Evolutionary conservation across 2,113 vertebrate genomes (phyloP).

Genomic region (Ploceus nigricollis): DNA sequence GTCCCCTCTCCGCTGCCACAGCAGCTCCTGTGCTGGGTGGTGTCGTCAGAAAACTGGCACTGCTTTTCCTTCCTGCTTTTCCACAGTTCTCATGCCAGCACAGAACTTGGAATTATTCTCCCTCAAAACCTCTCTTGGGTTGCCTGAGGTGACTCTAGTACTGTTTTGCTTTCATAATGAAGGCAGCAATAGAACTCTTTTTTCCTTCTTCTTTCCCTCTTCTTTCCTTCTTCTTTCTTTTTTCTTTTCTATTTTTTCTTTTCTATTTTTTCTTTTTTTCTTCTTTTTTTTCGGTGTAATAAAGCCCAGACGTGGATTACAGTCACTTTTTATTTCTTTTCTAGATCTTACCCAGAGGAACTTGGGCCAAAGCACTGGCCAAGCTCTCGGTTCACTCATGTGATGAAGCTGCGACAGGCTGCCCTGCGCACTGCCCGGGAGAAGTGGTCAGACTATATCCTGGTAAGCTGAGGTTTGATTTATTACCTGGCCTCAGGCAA

Average conservation of each 20-base stretch:
- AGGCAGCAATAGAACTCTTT: not conserved
- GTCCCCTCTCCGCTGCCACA: not conserved
- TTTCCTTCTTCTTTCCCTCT: fast-evolving
- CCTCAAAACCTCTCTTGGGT: not conserved
- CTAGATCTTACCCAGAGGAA: constrained; percentile 91
- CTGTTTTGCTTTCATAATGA: not conserved
- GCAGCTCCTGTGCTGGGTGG: not conserved
- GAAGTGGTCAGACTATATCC: constrained; percentile 93
- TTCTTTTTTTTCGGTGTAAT: not conserved
- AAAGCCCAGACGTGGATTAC: not conserved
- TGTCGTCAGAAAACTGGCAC: not conserved
- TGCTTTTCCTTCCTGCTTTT: too few relatives aligned
- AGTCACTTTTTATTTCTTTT: not conserved
- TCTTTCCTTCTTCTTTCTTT: too few relatives aligned
- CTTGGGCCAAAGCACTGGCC: constrained; percentile 96
- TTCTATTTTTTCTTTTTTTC: too few relatives aligned
- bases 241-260: too few relatives aligned
- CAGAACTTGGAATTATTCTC: not conserved
- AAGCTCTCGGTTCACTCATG: constrained; percentile 86
- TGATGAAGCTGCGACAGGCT: constrained; percentile 94
- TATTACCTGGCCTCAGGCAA: not conserved
- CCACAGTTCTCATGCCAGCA: not conserved
- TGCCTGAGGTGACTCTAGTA: not conserved
- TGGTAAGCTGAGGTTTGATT: constrained; percentile 75
- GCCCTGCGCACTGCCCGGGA: constrained; percentile 88